Base-by-base conservation (phyloP, 1,140 invertebrate species). In the Ooceraea biroi region DNA sequence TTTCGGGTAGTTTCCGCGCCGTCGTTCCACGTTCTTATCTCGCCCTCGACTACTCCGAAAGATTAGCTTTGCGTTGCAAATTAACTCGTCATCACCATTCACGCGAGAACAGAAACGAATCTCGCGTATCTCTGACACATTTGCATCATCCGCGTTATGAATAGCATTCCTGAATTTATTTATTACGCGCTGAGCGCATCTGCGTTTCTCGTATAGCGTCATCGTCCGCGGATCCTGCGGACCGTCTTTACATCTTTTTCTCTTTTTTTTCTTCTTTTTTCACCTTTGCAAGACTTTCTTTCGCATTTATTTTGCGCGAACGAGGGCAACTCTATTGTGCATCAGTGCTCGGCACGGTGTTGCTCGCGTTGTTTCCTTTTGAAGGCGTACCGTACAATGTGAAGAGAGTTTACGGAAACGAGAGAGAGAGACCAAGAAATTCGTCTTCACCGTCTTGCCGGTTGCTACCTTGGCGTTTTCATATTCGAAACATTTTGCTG, bases 401-500 rank as follows among this genome's bases (percentile, higher is more conserved):
- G 4, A 80, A 83, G 17, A 83, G 17, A 36, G 7, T 78, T 60
- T 76, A 77, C 36, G 30, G 25, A 71, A 36, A 36, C 2, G 36
- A 36, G 36, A 36, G 36, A 36, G 36, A 36, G 36, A 36, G 7
- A 36, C 36, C 36, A 36, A 65, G 46, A 55, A 25, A 63, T 63
- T 63, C 63, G 50, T 76, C 71, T 57, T 50, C 27, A 19, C 27
- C 44, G 5, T 36, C 22, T 22, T 44, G 11, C 14, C n/a, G n/a
- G n/a, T n/a, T n/a, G n/a, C 19, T 36, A 41, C 3, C 30, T 52
- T 55, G 5, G 50, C 63, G 46, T 80, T 80, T 57, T 58, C 65
- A 80, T 69, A 80, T 80, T 55, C 52, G 66, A 71, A 80, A 80
- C 61, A 57, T 69, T 78, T 78, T 78, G 63, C 27, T 52, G 48